A percentile compares a stretch with the other conserved stretches of the same genome.
Evolutionary conservation across 2,113 vertebrate genomes (phyloP).

Genomic region (Cinclus mexicanus): DNA sequence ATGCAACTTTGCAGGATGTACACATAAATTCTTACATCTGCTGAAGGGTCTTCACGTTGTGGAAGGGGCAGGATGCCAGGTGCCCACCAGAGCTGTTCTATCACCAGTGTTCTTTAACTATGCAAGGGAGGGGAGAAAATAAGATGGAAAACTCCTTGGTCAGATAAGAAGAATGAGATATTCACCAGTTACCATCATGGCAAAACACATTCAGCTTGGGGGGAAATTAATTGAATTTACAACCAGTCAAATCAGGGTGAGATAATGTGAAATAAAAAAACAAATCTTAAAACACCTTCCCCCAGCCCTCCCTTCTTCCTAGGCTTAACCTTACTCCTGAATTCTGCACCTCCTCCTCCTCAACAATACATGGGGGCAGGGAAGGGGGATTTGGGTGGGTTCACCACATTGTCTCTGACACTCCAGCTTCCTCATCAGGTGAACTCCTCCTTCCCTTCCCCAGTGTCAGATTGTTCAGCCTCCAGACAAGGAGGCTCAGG

Average conservation of each 20-base stretch:
- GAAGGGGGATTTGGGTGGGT: fast-evolving
- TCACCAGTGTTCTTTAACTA: background rate
- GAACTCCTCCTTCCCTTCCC: background rate
- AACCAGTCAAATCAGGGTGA: background rate
- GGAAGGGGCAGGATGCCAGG: background rate
- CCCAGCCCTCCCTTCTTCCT: background rate
- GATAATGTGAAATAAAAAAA: background rate
- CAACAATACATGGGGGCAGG: fast-evolving
- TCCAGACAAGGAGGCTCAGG: background rate
- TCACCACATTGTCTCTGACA: background rate
- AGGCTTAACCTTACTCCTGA: background rate
- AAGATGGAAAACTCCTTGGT: background rate
- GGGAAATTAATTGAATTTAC: background rate
- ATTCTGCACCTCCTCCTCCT: background rate
- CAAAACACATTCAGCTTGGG: background rate
- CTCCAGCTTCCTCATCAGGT: background rate
- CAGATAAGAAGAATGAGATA: background rate
- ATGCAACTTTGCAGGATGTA: background rate
- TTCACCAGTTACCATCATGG: background rate
- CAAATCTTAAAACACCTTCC: background rate
- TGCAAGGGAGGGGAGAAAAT: background rate
- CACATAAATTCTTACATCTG: background rate
- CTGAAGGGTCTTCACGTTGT: background rate
- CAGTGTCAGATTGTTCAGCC: background rate
- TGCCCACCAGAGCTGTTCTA: background rate